phyloP scores from a whole-genome alignment of 2,113 vertebrate genomes.

The Crocuta crocuta region DNA sequence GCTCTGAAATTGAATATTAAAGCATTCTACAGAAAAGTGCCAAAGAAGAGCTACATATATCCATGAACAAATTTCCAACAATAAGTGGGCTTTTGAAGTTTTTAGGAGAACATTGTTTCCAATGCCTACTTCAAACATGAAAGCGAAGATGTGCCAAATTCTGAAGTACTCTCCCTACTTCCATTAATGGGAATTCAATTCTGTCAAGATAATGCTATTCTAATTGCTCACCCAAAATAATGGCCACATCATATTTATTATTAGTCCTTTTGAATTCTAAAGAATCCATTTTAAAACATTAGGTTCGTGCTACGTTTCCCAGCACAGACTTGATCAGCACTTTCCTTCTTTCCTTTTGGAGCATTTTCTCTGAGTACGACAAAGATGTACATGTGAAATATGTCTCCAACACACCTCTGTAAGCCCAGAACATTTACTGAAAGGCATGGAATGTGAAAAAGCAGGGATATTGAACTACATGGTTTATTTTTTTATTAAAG shows the following conservation, averaged over 20 bases:
- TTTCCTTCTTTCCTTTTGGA: background rate
- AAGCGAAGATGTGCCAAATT: slow-evolving; percentile 65
- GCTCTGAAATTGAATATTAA: slow-evolving; percentile 72
- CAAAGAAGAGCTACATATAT: slow-evolving; percentile 55
- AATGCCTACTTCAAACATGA: slow-evolving; percentile 65
- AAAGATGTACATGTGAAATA: background rate
- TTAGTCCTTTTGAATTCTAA: slow-evolving; percentile 73
- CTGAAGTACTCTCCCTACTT: slow-evolving; percentile 63
- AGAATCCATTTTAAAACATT: slow-evolving; percentile 52
- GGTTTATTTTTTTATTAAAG: background rate
- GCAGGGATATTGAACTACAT: background rate
- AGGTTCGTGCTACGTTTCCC: slow-evolving; percentile 32
- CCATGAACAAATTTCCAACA: slow-evolving; percentile 54
- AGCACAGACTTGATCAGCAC: slow-evolving; percentile 28
- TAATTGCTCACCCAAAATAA: slow-evolving; percentile 76
- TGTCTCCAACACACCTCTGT: background rate
- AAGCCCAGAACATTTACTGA: background rate
- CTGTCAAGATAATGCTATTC: slow-evolving; percentile 71
- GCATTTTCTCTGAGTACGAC: background rate
- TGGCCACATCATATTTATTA: slow-evolving; percentile 64
- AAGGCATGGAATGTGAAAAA: background rate
- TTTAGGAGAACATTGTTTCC: slow-evolving; percentile 65
- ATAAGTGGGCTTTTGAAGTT: slow-evolving; percentile 69
- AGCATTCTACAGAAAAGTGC: slow-evolving; percentile 58
- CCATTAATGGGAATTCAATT: slow-evolving; percentile 69